Evolutionary conservation across 2,113 vertebrate species (phyloP), one percentile per base, ranked within the genome.

Genomic region (Trematomus loennbergii): DNA sequence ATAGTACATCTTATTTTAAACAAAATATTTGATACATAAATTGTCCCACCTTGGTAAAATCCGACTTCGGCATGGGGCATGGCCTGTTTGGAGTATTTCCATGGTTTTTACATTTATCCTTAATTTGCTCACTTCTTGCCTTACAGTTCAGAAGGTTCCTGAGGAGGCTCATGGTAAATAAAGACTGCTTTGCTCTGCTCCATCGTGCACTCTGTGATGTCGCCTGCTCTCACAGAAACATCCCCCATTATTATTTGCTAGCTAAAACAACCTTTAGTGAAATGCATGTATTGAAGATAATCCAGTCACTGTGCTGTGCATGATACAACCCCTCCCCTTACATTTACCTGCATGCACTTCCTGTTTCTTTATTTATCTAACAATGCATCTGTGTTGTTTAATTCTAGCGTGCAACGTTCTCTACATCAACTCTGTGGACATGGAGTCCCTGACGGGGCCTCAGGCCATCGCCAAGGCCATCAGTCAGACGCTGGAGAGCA

Each of bases 351-450:
- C 74, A 70, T 81, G 74, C 12, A 6, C 20, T 48, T 8, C 33
- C 10, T 0, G 0, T 48, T 3, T 3, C 16, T 36, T 8, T 3
- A 61, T 43, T 55, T 20, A 2, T 78, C 36, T 61, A 53, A 65
- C 68, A 4, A 11, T 8, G 12, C 33, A 45, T 55, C 33, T 62
- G 33, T 63, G 3, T 22, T 84, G 53, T 69, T 87, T 18, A 2
- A 49, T 22, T 91, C 45, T 88, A 99, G 98, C 97, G 25, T 99
- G 97, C 90, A 99, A 97, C 0, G 97, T 99, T 59, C 95, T 99
- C 17, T 99, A 98, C 88, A 92, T 99, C 88, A 97, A 97, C 93
- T 99, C 98, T 0, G 98, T 99, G 93, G 98, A 99, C 87, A 99
- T 99, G 98, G 98, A 99, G 87, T 99, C 97, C 0, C 95, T 99